Conservation (phyloP, 1,140 invertebrate genomes). For the Drosophila setifemur region DNA sequence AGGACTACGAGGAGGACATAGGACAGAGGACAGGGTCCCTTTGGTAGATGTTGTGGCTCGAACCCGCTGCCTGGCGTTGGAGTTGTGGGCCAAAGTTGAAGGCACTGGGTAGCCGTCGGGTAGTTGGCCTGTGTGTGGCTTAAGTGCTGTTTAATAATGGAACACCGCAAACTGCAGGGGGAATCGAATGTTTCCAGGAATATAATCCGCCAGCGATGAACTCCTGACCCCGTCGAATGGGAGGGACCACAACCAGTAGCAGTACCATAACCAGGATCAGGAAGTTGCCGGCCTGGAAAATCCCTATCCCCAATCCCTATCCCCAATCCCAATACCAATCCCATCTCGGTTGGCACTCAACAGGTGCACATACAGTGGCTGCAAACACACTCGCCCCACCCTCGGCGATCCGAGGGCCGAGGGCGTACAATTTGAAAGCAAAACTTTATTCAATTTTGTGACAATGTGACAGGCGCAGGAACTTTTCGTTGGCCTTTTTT, state of each 20-base stretch:
- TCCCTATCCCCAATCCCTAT: background rate
- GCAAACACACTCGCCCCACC: background rate
- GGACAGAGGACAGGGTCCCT: too few relatives aligned
- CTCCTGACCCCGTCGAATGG: constrained; percentile 3
- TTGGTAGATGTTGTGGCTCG: too few relatives aligned
- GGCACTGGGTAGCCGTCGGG: constrained; percentile 11
- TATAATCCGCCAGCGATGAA: background rate
- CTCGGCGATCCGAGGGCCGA: background rate
- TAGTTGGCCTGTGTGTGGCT: constrained; percentile 29
- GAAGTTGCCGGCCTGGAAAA: background rate
- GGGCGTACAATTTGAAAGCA: constrained; percentile 37
- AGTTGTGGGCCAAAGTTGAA: constrained; percentile 7
- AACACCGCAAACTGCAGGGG: background rate
- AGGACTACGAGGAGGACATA: too few relatives aligned
- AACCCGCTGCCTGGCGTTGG: background rate
- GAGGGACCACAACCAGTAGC: background rate
- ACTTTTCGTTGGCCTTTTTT: constrained; percentile 25
- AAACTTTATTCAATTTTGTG: constrained; percentile 64
- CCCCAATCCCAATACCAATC: background rate
- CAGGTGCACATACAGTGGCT: constrained; percentile 47
- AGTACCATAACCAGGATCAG: background rate
- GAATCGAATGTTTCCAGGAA: background rate
- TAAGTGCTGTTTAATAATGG: constrained; percentile 50
- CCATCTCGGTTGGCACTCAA: constrained; percentile 2
- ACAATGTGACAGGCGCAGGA: constrained; percentile 54